phyloP scores from a whole-genome alignment of 2,888 invertebrate species.

The Phaonia tiefii region DNA sequence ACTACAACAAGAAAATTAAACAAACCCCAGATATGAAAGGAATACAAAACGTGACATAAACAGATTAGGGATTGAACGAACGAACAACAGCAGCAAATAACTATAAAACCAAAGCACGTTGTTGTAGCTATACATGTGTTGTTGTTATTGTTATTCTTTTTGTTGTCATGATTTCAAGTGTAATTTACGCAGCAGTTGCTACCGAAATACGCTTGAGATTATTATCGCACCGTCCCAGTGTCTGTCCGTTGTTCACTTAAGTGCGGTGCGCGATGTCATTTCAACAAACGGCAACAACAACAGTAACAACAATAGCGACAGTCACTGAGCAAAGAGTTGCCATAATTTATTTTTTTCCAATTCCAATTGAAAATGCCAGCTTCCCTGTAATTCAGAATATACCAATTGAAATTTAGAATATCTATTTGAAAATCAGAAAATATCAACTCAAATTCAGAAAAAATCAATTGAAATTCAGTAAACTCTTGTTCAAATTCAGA shows the following conservation, averaged over 20 bases:
- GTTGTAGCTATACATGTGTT: slow-evolving; percentile 39
- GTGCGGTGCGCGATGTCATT: slow-evolving; percentile 65
- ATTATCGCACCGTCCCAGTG: slow-evolving; percentile 73
- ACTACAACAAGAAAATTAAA: slow-evolving; percentile 51
- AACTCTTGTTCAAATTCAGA: no score
- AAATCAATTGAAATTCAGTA: no score
- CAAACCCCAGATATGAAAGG: slow-evolving; percentile 46
- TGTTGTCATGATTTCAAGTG: slow-evolving; percentile 72
- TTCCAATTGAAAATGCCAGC: no score
- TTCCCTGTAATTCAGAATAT: no score
- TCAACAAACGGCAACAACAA: slow-evolving; percentile 31
- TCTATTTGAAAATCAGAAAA: no score
- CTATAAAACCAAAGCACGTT: slow-evolving; percentile 34
- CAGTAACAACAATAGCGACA: slow-evolving; percentile 18
- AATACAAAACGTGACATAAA: slow-evolving; percentile 70
- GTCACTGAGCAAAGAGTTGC: slow-evolving; percentile 44
- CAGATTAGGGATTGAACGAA: slow-evolving; percentile 67
- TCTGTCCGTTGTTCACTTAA: slow-evolving; percentile 45
- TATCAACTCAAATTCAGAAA: no score
- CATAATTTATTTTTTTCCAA: no score
- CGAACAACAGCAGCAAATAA: slow-evolving; percentile 42
- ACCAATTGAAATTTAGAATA: no score
- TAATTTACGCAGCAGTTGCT: slow-evolving; percentile 80
- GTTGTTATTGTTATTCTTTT: slow-evolving; percentile 30
- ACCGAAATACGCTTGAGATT: slow-evolving; percentile 80